Base-by-base conservation (phyloP, 2,888 invertebrate species). In the Liposcelis brunnea region DNA sequence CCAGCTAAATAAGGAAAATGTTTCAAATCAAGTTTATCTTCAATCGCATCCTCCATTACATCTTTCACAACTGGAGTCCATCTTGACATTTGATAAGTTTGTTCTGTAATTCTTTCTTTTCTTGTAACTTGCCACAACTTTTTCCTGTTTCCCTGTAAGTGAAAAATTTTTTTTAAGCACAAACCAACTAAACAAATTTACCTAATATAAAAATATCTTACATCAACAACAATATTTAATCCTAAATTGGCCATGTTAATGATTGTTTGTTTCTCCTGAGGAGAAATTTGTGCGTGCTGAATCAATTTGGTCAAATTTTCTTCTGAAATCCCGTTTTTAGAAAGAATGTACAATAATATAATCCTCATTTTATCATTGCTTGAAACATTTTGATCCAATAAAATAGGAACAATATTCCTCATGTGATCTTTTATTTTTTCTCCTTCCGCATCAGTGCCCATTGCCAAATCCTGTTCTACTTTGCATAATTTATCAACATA, bases 381-480 rank as follows among this genome's bases (percentile, higher is more conserved):
- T 44, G 77, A 70, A 44, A 91, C 83, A 18, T 73, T 74, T 66
- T 84, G 74, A 63, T 98, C 97, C 35, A 99, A 71, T 42, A 99
- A 73, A 50, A 98, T 87, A 3, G 98, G 98, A 3, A 97, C 97
- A 63, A 98, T 97, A 64, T 90, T 90, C 51, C 94, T 77, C 95
- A 98, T 98, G 62, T 95, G 97, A 66, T 99, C 98, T 63, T 94
- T 94, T 55, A 99, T 95, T 59, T 91, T 87, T 63, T 99, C 98
- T 15, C 98, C 98, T 59, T 98, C 95, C 1, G 94, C 91, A 64
- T 98, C 97, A 2, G 91, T 93, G 12, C 97, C 97, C 93, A 97
- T 97, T 1, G 97, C 97, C 58, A 98, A 71, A 67, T 99, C 98
- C 82, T 87, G 93, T 66, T 97, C 95, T 5, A 97, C 95, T 66